Base-by-base conservation (phyloP, 2,113 vertebrate genomes). In the Struthio camelus region DNA sequence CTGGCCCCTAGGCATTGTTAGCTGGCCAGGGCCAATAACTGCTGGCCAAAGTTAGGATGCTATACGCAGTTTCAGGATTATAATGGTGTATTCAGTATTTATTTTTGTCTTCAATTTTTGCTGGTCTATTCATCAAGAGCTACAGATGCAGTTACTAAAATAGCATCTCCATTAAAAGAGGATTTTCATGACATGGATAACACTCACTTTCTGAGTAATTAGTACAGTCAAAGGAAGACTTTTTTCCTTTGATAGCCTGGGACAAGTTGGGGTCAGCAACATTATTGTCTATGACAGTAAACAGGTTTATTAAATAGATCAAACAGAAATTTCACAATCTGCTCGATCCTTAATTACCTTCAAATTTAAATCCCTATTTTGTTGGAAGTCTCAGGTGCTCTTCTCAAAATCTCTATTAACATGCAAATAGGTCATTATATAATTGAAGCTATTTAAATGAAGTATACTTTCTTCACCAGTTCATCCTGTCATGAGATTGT, bases 351-450 rank as follows among this genome's bases (percentile, higher is more conserved):
- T 98, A 97, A 97, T 97, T 97, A 95, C 75, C 88, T 95, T 91
- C 90, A 96, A 96, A 98, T 97, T 97, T 96, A 97, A 97, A 97
- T 90, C 92, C 84, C 75, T 81, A 83, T 80, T 90, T 97, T 96
- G 95, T 91, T 93, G 82, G 62, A 96, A 96, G 95, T 94, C 96
- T 97, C 97, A 96, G 94, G 93, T 97, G 97, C 84, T 95, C 40
- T 36, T 93, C 67, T 96, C 53, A 96, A 97, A 97, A 96, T 80
- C 94, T 95, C 85, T 88, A 97, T 98, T 98, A 97, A 98, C 98
- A 98, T 97, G 97, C 95, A 97, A 98, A 97, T 97, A 77, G 72
- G 62, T 89, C 95, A 97, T 96, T 97, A 97, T 97, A 95, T 97
- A 97, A 96, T 96, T 97, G 80, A 95, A 96, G 73, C 24, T 93